Evolutionary conservation across 2,113 vertebrate species (phyloP).

Genomic region (Neogobius melanostomus): DNA sequence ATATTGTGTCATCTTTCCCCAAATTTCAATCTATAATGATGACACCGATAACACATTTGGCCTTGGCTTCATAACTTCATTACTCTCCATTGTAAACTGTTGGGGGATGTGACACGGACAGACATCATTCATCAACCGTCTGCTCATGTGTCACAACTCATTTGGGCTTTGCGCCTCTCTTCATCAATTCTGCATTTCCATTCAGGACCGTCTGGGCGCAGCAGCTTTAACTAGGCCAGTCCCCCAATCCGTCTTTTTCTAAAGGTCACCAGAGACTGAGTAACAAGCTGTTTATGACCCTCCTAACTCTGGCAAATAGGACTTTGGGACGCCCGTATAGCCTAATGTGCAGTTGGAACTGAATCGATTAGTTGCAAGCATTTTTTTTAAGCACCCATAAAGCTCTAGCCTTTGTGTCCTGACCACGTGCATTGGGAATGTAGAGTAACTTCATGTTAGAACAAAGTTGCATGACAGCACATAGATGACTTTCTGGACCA

Average conservation of each 20-base stretch:
- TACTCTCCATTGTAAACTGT: conserved; percentile 35
- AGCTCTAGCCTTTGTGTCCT: background rate
- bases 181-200: conserved; percentile 21
- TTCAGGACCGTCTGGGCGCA: conserved; percentile 17
- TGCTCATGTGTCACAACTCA: conserved; percentile 45
- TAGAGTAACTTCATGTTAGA: too few relatives aligned
- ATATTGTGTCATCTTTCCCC: conserved; percentile 22
- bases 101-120: conserved; percentile 40
- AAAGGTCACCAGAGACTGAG: conserved; percentile 32
- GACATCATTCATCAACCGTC: conserved; percentile 51
- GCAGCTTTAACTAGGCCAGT: conserved; percentile 11
- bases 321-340: background rate
- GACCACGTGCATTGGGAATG: too few relatives aligned
- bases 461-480: too few relatives aligned
- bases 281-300: conserved; percentile 11
- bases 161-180: conserved; percentile 26
- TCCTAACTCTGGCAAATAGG: conserved; percentile 25
- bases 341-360: background rate
- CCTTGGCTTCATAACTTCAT: conserved; percentile 45
- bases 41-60: conserved; percentile 56
- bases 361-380: background rate
- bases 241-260: conserved; percentile 14
- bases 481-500: too few relatives aligned
- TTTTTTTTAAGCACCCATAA: background rate
- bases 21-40: conserved; percentile 45